Conservation (phyloP, 2,797 vertebrate genomes). For the Dipus sagitta region DNA sequence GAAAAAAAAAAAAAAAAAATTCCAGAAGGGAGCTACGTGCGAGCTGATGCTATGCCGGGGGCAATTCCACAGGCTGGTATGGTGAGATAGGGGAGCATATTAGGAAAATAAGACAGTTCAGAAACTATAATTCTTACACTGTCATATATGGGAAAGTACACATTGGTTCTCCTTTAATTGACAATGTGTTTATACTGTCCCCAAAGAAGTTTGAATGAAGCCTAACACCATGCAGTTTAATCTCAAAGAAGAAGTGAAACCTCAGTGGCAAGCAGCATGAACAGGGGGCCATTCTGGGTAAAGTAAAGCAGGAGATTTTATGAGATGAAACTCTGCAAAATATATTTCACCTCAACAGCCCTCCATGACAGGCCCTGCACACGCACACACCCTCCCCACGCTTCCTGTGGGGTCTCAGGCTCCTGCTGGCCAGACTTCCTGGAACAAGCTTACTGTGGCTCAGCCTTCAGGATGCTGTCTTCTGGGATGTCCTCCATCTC, state of each 20-base stretch:
- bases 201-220: slow-evolving; percentile 13
- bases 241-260: slow-evolving; percentile 34
- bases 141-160: neutral
- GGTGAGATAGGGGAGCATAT: neutral
- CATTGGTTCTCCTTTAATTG: neutral
- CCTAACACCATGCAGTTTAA: neutral
- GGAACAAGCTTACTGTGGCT: neutral
- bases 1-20: no score
- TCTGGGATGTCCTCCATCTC: neutral
- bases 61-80: neutral
- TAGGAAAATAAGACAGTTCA: neutral
- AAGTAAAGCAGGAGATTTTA: neutral
- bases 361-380: neutral
- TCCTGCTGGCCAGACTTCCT: neutral
- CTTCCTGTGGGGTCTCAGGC: neutral
- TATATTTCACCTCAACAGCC: no score
- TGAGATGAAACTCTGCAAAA: neutral
- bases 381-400: no score
- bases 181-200: neutral
- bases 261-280: neutral
- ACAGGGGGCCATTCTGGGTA: neutral
- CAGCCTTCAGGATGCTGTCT: neutral
- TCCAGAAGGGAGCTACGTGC: neutral
- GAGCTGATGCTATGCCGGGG: neutral
- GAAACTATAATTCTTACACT: slow-evolving; percentile 19